Percentiles rank a stretch among this genome's conserved stretches.
phyloP scores from a whole-genome alignment of 2,888 invertebrate genomes.

The Drosophila tanythrix region DNA sequence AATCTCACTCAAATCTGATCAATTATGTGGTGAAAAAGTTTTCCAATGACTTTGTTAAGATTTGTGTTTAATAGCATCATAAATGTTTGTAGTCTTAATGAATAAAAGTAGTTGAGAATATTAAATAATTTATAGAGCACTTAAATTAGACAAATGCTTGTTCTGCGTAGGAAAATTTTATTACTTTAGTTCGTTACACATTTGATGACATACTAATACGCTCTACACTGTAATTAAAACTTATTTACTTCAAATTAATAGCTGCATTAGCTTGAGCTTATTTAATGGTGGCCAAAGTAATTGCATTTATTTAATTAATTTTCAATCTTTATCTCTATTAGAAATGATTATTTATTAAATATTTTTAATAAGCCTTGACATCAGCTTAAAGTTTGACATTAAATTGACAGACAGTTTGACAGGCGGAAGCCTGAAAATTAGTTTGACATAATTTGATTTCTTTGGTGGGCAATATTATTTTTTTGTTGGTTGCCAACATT shows the following conservation, averaged over 20 bases:
- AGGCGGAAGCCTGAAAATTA: constrained; percentile 21
- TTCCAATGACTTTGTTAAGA: neutral
- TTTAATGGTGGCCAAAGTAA: neutral
- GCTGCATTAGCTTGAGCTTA: neutral
- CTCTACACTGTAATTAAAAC: neutral
- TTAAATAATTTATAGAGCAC: neutral
- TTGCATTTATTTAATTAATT: neutral
- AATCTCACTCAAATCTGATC: constrained; percentile 2
- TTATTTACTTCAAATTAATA: neutral
- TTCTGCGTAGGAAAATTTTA: neutral
- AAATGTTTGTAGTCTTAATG: neutral
- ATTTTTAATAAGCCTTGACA: neutral
- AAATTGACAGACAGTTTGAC: constrained; percentile 14
- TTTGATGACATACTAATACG: neutral
- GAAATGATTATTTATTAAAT: neutral
- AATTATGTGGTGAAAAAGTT: constrained; percentile 20
- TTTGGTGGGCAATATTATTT: constrained; percentile 12
- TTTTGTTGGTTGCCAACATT: constrained; percentile 39
- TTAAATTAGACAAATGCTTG: neutral
- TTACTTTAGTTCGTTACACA: neutral
- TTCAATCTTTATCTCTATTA: neutral
- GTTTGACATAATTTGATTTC: constrained; percentile 52
- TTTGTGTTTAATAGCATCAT: neutral
- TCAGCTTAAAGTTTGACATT: constrained; percentile 8
- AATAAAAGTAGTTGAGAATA: neutral